Evolutionary conservation across 2,888 invertebrate genomes (phyloP).

Genomic region (Hydroisotoma schaefferi): DNA sequence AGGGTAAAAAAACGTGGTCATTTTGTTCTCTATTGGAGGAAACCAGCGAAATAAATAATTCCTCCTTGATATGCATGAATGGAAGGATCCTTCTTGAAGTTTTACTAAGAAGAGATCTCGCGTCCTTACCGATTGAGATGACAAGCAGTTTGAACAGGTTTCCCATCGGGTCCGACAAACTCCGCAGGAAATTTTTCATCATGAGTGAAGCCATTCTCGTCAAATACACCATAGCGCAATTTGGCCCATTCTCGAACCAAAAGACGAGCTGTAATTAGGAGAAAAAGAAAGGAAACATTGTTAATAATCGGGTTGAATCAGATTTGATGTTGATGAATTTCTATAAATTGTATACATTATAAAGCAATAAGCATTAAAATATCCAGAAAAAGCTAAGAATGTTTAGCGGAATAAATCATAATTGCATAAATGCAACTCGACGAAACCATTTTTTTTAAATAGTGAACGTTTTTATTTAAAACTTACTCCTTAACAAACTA

Average conservation of each 20-base stretch:
- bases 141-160: constrained; percentile 46
- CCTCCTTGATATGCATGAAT: neutral
- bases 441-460: no score
- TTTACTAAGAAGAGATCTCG: neutral
- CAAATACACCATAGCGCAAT: constrained; percentile 54
- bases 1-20: neutral
- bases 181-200: constrained; percentile 50
- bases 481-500: no score
- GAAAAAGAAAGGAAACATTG: no score
- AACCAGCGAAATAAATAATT: neutral
- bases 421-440: no score
- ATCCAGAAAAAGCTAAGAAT: no score
- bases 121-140: constrained; percentile 46
- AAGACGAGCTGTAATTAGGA: constrained; percentile 44
- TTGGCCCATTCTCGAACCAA: constrained; percentile 52
- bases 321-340: no score
- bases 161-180: constrained; percentile 43
- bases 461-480: no score
- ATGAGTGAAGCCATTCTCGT: constrained; percentile 52
- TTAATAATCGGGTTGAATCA: no score
- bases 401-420: no score
- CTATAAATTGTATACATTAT: no score
- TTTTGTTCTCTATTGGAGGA: neutral
- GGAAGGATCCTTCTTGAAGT: neutral
- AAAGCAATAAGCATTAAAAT: no score